Evolutionary conservation across 2,888 invertebrate genomes (phyloP).

Genomic region (Sepiola atlantica): DNA sequence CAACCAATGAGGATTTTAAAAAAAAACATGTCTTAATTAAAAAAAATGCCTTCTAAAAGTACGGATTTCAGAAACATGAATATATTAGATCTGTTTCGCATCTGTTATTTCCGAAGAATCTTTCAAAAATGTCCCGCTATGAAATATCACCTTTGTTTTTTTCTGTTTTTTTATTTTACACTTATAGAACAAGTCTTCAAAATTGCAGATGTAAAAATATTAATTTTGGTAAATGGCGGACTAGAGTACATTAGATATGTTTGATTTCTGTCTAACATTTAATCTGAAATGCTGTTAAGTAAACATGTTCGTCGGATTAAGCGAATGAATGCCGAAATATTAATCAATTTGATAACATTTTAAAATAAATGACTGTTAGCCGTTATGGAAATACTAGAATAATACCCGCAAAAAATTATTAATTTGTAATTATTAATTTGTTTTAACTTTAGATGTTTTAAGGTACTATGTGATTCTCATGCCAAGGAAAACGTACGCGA

Average conservation of each 20-base stretch:
- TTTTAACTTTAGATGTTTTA: too few relatives aligned
- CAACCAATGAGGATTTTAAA: background rate
- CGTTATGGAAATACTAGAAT: too few relatives aligned
- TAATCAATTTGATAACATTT: background rate
- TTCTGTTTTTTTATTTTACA: background rate
- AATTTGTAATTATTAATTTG: too few relatives aligned
- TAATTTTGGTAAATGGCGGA: background rate
- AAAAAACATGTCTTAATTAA: slow-evolving; percentile 1
- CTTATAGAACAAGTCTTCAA: background rate
- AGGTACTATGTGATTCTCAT: too few relatives aligned
- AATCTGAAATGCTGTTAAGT: background rate
- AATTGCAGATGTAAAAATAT: background rate
- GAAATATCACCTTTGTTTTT: background rate
- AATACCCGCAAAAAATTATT: too few relatives aligned
- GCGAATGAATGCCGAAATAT: background rate
- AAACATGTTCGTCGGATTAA: background rate
- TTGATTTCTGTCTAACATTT: background rate
- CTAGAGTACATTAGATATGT: background rate
- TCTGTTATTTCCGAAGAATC: background rate
- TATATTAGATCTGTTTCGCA: background rate
- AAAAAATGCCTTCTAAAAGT: background rate
- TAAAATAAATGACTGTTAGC: background rate
- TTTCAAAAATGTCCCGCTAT: background rate
- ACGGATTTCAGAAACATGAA: background rate
- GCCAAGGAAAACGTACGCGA: too few relatives aligned